phyloP scores from a whole-genome alignment of 1,140 invertebrate genomes.

The Drosophila repletoides region DNA sequence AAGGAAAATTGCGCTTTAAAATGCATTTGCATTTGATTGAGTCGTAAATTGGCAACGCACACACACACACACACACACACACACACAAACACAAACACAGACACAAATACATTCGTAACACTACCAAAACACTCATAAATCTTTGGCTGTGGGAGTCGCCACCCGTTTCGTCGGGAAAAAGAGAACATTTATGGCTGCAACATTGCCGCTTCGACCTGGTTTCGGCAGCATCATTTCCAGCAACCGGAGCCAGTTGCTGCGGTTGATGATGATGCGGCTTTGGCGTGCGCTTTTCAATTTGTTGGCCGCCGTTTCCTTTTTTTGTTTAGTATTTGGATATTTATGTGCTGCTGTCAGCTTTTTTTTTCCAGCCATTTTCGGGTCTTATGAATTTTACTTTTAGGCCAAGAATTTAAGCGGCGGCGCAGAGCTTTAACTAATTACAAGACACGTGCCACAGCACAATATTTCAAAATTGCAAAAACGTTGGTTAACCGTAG shows the following conservation, averaged over 20 bases:
- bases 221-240: constrained; percentile 69
- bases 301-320: constrained; percentile 55
- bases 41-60: constrained; percentile 76
- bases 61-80: constrained; percentile 11
- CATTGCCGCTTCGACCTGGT: constrained; percentile 59
- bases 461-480: constrained; percentile 21
- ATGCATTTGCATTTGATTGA: constrained; percentile 78
- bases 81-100: not conserved
- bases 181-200: constrained; percentile 35
- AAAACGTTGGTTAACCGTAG: constrained; percentile 49
- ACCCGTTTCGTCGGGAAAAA: constrained; percentile 27
- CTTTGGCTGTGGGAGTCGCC: constrained; percentile 66
- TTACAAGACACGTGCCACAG: constrained; percentile 53
- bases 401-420: constrained; percentile 60
- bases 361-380: constrained; percentile 44
- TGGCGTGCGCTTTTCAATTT: constrained; percentile 79
- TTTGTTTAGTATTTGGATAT: constrained; percentile 48
- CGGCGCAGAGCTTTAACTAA: constrained; percentile 39
- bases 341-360: constrained; percentile 72
- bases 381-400: constrained; percentile 66
- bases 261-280: constrained; percentile 74
- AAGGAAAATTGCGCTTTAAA: constrained; percentile 45
- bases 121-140: constrained; percentile 50
- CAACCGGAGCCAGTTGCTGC: constrained; percentile 33
- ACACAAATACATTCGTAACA: not conserved